Evolutionary conservation across 2,888 invertebrate genomes (phyloP), one percentile per base, ranked within the genome.

Genomic region (Tuberolachnus salignus): DNA sequence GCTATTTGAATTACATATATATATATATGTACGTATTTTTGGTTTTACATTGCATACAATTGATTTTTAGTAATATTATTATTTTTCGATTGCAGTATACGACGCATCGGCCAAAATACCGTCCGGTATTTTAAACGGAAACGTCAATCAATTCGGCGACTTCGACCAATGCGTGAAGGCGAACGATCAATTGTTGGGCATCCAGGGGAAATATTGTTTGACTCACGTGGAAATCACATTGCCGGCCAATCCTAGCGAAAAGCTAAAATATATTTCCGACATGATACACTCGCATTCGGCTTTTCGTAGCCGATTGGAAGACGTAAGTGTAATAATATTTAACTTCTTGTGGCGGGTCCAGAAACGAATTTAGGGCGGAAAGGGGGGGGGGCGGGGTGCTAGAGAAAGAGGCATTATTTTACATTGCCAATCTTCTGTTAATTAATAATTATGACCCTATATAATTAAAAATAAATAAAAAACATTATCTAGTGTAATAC

Each of bases 61-160:
- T n/a, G n/a, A n/a, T n/a, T n/a, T n/a, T n/a, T n/a, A n/a, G n/a
- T 59, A 26, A 59, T 59, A n/a, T n/a, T n/a, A n/a, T n/a, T n/a
- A n/a, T n/a, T n/a, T n/a, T n/a, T n/a, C 14, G 1, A 34, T 72
- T 85, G 70, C 84, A 91, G 91, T 91, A 90, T 89, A 90, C 83
- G 91, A 91, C 84, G 89, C 91, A 26, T 89, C 90, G 6, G 91
- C 90, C 3, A 91, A 91, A 85, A 87, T 89, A 19, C 89, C 91
- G 0, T 88, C 91, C 0, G 91, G 91, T 49, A 87, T 91, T 64
- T 85, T 91, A 34, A 90, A 87, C 83, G 91, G 91, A 16, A 91
- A 91, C 82, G 88, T 88, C 3, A 91, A 91, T 85, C 91, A 91
- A 82, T 89, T 89, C 70, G 91, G 91, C 0, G 91, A 91, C 85